Evolutionary conservation across 2,797 vertebrate genomes (phyloP).

Genomic region (Chaenodraco wilsoni): DNA sequence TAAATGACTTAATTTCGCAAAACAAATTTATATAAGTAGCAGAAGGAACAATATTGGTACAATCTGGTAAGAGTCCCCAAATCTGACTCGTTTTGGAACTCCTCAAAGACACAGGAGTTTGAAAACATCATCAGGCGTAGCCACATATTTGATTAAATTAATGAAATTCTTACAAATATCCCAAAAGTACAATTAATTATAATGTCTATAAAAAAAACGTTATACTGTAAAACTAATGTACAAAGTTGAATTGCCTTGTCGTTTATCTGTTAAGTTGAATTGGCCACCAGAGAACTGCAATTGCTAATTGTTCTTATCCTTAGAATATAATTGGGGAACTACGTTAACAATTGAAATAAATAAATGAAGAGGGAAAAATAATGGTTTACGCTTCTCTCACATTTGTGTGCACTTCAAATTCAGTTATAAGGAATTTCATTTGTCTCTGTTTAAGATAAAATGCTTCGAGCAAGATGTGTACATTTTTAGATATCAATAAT

Average conservation of each 20-base stretch:
- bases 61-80: not conserved
- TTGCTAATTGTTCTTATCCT: constrained; percentile 28
- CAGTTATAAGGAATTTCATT: not conserved
- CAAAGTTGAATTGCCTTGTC: constrained; percentile 45
- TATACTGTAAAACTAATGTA: constrained; percentile 48
- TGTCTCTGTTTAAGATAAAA: no score
- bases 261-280: constrained; percentile 59
- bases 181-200: constrained; percentile 38
- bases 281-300: constrained; percentile 53
- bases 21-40: not conserved
- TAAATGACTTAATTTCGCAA: not conserved
- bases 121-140: not conserved
- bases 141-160: constrained; percentile 1
- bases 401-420: no score
- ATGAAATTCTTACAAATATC: constrained; percentile 14
- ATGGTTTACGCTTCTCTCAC: no score
- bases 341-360: not conserved
- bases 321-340: not conserved
- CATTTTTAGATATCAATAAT: no score
- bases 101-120: not conserved
- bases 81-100: not conserved
- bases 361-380: no score
- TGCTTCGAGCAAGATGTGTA: not conserved
- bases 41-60: not conserved
- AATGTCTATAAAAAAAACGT: constrained; percentile 35